Base-by-base conservation (phyloP, 2,113 vertebrate genomes). In the Fregata magnificens region DNA sequence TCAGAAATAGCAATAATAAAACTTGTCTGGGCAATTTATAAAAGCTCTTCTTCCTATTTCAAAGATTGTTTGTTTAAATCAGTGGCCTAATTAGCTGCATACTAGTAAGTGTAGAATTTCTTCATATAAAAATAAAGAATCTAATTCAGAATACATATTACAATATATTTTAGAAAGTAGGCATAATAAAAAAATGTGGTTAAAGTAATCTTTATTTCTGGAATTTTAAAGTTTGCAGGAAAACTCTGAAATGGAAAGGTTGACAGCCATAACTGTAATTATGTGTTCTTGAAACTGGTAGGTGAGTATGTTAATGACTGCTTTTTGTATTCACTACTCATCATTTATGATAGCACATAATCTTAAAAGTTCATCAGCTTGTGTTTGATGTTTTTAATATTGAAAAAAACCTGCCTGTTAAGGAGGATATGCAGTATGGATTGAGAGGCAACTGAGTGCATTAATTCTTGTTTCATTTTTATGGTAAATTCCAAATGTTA, bases 351-450 rank as follows among this genome's bases (percentile, higher is more conserved):
- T 52, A 55, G 44, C 16, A 49, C 13, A 5, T 71, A 56, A 73
- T 70, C 8, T 62, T 85, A 36, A 76, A 82, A 67, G 22, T 45
- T 55, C 21, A 9, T 67, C 10, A 55, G 21, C 7, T 72, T 59
- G 26, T 11, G 6, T 73, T 70, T 66, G 15, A 25, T 52, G 9
- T 13, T 88, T 74, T 86, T 78, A 56, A 9, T 72, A 36, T 4
- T 36, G 49, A 21, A 62, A 58, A 59, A n/a, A 7, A 0, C 1
- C 8, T 18, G 19, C 16, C 58, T 53, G 0, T 55, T 72, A 38
- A 38, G 28, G 34, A 32, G 16, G 7, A 12, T 32, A 15, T 63
- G 17, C 47, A 50, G 31, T 53, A 49, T 0, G 2, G 36, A 34
- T 29, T 50, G 31, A 94, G 29, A 38, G 36, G 24, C 44, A 82